phyloP scores from a whole-genome alignment of 2,888 invertebrate species.

The Anagyrus pseudococci region DNA sequence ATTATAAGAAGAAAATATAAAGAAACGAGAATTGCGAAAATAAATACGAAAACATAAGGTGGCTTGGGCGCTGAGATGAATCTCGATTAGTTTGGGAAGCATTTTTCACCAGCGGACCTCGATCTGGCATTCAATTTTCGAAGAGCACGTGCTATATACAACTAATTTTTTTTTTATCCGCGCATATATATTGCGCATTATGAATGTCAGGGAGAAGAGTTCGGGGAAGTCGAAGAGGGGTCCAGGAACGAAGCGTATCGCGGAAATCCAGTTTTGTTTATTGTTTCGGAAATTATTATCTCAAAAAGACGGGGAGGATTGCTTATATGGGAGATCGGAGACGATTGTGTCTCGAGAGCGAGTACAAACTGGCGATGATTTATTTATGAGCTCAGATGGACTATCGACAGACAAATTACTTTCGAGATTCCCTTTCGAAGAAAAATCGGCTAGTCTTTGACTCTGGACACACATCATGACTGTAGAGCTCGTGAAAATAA shows the following conservation, averaged over 20 bases:
- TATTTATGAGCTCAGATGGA: constrained; percentile 39
- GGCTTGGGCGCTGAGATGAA: not conserved
- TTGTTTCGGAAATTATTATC: constrained; percentile 37
- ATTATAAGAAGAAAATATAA: not conserved
- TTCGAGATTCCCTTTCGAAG: constrained; percentile 39
- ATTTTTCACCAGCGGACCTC: constrained; percentile 7
- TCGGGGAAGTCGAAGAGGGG: not conserved
- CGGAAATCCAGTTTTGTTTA: constrained; percentile 14
- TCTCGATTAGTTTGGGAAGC: not conserved
- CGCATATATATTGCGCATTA: constrained; percentile 37
- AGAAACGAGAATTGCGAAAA: too few relatives aligned
- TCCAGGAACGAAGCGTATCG: not conserved
- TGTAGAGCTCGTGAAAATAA: not conserved
- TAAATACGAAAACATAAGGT: not conserved
- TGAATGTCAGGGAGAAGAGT: not conserved
- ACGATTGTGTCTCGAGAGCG: constrained; percentile 32
- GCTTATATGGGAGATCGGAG: constrained; percentile 11
- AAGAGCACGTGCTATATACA: not conserved
- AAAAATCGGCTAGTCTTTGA: constrained; percentile 24
- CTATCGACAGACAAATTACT: constrained; percentile 41
- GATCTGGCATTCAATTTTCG: constrained; percentile 17
- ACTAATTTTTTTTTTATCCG: constrained; percentile 25
- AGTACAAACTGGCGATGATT: constrained; percentile 29
- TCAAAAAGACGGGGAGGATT: not conserved
- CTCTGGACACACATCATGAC: constrained; percentile 11